Base-by-base conservation (phyloP, 64 coral and sea anemone species). In the Orbicella faveolata region DNA sequence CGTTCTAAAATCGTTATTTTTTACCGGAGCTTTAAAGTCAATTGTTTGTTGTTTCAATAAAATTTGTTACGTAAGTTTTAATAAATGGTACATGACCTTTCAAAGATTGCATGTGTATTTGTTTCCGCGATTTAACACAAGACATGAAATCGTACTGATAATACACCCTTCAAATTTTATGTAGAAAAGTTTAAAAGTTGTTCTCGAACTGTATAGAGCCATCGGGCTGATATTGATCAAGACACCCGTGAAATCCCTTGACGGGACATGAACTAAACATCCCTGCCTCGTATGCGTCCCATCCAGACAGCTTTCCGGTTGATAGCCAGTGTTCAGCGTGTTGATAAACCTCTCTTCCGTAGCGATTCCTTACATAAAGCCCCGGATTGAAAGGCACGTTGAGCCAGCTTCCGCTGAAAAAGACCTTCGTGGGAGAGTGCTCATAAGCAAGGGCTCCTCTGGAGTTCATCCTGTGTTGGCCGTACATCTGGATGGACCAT, bases 201-300 rank as follows among this genome's bases (percentile, higher is more conserved):
- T 97, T 94, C 54, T 93, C 96, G 68, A 98, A 98, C 74, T 98
- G 96, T 83, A 98, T 87, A 16, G 94, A 93, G 13, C 96, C 96
- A 93, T 98, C 96, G 68, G 91, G 54, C 35, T 93, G 26, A 91
- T 98, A 98, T 18, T 95, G 94, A 70, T 95, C 94, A 35, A 98
- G 80, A 44, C 96, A 98, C 14, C 96, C 94, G 61, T 95, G 94
- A 73, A 90, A 95, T 39, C 88, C 91, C 25, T 79, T 87, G 5
- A 95, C 66, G 18, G 94, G 91, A 51, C 96, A 98, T 54, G 83
- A 37, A 78, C 66, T 81, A 75, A 98, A 98, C 21, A 69, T 75
- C 6, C 83, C 77, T 10, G 86, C 83, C 9, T 99, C 84, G 68
- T 99, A 99, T 1, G 80, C 82, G 19, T 90, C 84, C 96, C 96